A percentile compares a stretch with the other conserved stretches of the same genome.
These are phyloP conservation scores for Nycticryphes semicollaris DNA, from an alignment of 2,113 vertebrate species.

Conservation along the genomic window DNA sequence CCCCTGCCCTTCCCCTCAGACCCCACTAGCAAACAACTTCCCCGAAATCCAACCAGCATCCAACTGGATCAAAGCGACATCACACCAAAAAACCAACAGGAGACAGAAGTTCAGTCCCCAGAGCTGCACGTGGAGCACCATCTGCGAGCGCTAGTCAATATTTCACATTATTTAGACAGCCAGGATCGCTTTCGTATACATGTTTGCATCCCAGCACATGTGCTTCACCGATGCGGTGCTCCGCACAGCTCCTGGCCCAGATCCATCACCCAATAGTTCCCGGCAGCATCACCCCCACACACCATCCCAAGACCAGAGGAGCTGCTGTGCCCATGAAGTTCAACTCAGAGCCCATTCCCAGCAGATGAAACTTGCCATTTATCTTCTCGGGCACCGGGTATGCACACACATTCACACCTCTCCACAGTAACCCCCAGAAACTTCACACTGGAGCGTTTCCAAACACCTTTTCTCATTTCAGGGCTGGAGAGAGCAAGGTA, in stretches of 20 bases:
- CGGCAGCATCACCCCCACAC: neutral
- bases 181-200: conserved; percentile 23
- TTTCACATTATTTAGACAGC: conserved; percentile 65
- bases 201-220: conserved; percentile 49
- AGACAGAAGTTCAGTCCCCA: neutral
- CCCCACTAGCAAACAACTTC: neutral
- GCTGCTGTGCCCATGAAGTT: neutral
- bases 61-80: neutral
- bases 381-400: rapidly evolving
- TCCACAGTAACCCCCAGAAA: neutral
- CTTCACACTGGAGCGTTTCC: neutral
- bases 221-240: conserved; percentile 6
- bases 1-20: neutral
- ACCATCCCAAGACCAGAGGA: neutral
- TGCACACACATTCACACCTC: rapidly evolving
- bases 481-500: neutral
- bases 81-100: neutral
- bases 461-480: neutral
- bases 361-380: neutral
- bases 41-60: neutral
- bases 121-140: conserved; percentile 52
- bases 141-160: conserved; percentile 48
- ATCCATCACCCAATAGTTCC: conserved; percentile 8
- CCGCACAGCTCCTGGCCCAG: conserved; percentile 6
- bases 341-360: neutral